These are phyloP conservation scores for Hymenopus coronatus DNA, from an alignment of 2,888 invertebrate genomes.

Conservation along the genomic window DNA sequence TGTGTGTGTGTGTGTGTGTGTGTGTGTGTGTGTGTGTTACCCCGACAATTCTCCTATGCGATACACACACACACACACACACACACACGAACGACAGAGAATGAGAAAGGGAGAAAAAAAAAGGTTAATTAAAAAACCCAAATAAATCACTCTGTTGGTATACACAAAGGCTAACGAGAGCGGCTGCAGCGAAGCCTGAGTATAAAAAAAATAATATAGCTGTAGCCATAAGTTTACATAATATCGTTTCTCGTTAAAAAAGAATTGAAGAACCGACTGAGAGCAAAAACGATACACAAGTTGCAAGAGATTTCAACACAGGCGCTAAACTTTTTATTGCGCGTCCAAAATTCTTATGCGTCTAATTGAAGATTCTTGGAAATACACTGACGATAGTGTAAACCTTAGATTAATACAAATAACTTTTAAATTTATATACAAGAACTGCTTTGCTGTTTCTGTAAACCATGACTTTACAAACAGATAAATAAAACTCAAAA, in stretches of 20 bases:
- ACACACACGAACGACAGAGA: background rate
- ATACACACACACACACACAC: background rate
- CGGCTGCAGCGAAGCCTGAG: constrained; percentile 19
- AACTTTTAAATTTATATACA: too few species aligned
- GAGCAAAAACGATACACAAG: constrained; percentile 1
- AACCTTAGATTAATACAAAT: too few species aligned
- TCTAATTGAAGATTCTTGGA: background rate
- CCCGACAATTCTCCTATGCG: constrained; percentile 27
- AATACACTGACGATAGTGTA: background rate
- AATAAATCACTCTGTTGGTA: constrained; percentile 31
- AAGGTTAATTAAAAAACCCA: constrained; percentile 32
- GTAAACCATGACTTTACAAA: too few species aligned
- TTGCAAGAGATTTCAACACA: background rate
- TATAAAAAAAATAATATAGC: constrained; percentile 18
- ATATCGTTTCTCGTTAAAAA: constrained; percentile 24
- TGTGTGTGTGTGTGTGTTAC: background rate
- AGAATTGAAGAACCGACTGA: constrained; percentile 17
- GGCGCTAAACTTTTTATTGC: background rate
- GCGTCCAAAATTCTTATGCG: background rate
- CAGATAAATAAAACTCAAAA: too few species aligned
- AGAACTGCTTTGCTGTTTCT: too few species aligned
- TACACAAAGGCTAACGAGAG: constrained; percentile 31
- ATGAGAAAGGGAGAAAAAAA: constrained; percentile 18
- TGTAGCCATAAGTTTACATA: constrained; percentile 20
- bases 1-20: constrained; percentile 18